Conservation (phyloP, 1,140 invertebrate species). For the Ceratina calcarata region DNA sequence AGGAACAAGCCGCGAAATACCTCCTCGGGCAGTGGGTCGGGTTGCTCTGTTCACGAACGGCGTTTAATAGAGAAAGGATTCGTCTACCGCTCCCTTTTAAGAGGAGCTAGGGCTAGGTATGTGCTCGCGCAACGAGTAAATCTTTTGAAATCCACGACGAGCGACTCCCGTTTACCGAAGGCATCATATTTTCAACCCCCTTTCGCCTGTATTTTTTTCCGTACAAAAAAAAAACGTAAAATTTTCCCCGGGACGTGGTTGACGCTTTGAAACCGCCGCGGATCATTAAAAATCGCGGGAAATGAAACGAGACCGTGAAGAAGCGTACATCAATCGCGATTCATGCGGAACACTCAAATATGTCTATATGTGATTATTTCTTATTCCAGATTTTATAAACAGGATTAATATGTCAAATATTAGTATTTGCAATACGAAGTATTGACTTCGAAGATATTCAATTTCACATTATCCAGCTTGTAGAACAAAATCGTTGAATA, state of each 20-base stretch:
- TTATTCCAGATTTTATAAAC: too few species aligned
- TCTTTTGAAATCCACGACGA: slow-evolving; percentile 39
- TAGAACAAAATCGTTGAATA: too few species aligned
- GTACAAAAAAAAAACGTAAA: not conserved
- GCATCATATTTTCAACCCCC: slow-evolving; percentile 26
- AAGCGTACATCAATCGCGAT: slow-evolving; percentile 1
- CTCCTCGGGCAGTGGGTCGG: slow-evolving; percentile 51
- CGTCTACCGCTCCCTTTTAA: slow-evolving; percentile 20
- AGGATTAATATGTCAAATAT: too few species aligned
- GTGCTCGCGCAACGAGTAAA: not conserved
- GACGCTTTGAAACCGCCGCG: slow-evolving; percentile 23
- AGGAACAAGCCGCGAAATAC: slow-evolving; percentile 49
- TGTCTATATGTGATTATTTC: too few species aligned
- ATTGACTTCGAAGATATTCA: too few species aligned
- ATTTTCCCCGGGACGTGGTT: not conserved
- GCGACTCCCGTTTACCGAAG: slow-evolving; percentile 10
- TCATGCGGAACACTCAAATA: not conserved
- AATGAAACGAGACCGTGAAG: not conserved
- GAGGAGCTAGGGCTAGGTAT: not conserved
- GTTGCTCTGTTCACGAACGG: not conserved
- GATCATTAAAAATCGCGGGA: slow-evolving; percentile 22
- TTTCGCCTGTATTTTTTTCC: not conserved
- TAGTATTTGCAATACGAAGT: too few species aligned
- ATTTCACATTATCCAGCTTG: too few species aligned
- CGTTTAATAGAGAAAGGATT: slow-evolving; percentile 50